Evolutionary conservation across 92 coral and sea anemone species (phyloP).

Genomic region (Umimayanthus chanpuru): DNA sequence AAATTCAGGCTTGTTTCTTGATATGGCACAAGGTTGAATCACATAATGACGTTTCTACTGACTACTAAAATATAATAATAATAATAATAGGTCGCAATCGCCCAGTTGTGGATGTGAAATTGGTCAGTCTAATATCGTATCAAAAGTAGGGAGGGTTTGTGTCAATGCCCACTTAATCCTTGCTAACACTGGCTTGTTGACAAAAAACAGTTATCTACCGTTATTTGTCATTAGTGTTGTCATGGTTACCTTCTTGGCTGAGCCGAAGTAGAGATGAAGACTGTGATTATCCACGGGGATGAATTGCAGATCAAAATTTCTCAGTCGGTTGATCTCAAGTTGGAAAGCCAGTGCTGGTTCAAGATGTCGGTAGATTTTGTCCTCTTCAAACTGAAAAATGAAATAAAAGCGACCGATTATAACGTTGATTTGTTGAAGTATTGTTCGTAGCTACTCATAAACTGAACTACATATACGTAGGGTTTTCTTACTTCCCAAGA

Average conservation of each 20-base stretch:
- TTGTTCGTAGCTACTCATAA: neutral
- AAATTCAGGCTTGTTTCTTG: neutral
- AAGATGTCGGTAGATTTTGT: slow-evolving; percentile 92
- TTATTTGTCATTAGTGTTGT: neutral
- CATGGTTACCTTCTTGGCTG: slow-evolving; percentile 86
- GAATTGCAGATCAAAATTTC: slow-evolving; percentile 91
- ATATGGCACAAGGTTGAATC: neutral
- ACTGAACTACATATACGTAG: neutral
- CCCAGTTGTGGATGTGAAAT: no score
- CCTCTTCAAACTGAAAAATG: slow-evolving; percentile 79
- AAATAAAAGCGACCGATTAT: neutral
- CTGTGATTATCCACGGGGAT: slow-evolving; percentile 93
- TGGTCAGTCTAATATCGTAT: no score
- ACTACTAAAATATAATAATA: neutral
- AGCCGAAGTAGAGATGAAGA: slow-evolving; percentile 87
- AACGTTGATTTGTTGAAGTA: no score
- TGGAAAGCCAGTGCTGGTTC: slow-evolving; percentile 99
- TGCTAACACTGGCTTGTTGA: no score
- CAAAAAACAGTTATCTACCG: no score
- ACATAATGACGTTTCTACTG: neutral
- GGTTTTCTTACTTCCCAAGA: no score
- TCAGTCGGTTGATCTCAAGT: slow-evolving; percentile 84
- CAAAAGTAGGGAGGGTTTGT: no score
- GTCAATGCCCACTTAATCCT: no score
- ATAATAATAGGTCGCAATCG: no score